phyloP scores from a whole-genome alignment of 2,113 vertebrate species.

The Phalacrocorax aristotelis region DNA sequence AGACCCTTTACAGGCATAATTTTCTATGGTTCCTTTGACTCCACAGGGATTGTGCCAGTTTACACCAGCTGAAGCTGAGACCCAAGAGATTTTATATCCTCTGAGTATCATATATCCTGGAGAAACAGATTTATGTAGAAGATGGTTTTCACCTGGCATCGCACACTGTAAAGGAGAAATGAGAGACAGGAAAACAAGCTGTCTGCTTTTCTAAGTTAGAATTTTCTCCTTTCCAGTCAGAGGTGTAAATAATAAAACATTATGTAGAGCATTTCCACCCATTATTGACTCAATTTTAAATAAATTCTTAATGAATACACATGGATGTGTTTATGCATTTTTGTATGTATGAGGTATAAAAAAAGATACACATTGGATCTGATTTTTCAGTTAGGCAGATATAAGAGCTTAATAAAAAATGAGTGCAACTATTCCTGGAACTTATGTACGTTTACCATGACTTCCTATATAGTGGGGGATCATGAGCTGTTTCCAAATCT shows the following conservation, averaged over 20 bases:
- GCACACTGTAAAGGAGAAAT: neutral
- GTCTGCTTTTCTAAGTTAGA: neutral
- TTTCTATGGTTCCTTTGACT: neutral
- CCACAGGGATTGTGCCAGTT: neutral
- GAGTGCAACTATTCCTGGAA: neutral
- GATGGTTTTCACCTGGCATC: neutral
- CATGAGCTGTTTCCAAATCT: conserved; percentile 1
- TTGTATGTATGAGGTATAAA: neutral
- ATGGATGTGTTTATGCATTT: neutral
- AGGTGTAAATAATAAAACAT: neutral
- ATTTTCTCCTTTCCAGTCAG: neutral
- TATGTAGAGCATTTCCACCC: neutral
- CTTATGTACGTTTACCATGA: neutral
- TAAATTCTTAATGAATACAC: neutral
- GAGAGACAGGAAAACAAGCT: neutral
- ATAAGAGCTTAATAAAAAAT: neutral
- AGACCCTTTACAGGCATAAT: neutral
- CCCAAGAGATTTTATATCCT: neutral
- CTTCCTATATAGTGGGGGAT: neutral
- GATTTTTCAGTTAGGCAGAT: conserved; percentile 4
- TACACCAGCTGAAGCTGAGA: neutral
- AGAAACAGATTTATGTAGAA: neutral
- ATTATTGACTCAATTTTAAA: neutral
- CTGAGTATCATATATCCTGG: neutral
- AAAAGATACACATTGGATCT: neutral